Evolutionary conservation across 2,888 invertebrate species (phyloP), one percentile per base, ranked within the genome.

Genomic region (Euspilapteryx auroguttella): DNA sequence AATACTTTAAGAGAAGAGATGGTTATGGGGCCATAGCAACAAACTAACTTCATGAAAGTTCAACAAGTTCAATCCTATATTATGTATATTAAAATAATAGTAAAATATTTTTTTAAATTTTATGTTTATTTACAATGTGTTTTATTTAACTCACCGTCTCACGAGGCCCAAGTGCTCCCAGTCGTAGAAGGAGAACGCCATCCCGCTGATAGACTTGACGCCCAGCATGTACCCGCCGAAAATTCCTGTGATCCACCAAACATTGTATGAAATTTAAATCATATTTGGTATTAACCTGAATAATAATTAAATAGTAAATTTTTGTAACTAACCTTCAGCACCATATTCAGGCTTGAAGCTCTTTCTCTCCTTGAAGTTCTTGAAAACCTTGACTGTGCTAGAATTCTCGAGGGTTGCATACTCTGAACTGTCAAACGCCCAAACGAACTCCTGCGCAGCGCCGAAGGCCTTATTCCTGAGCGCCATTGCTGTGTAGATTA

Each of bases 401-500:
- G 89, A 89, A 32, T 89, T 90, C 61, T 99, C 98, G 12, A 94
- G 73, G 0, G 88, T 89, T 1, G 90, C 90, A 46, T 90, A 91
- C 44, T 97, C 93, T 24, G 94, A 94, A 17, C 96, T 94, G 57
- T 99, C 99, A 27, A 88, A 81, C 0, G 95, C 94, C 99, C 99
- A 99, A 0, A 98, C 98, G 56, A 99, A 99, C 71, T 99, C 99
- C 45, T 96, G 93, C 0, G 97, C 98, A 8, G 93, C 87, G 1
- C 99, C 99, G 55, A 98, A 99, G 2, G 96, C 96, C 58, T 99
- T 99, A 64, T 99, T 99, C 29, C 99, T 80, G 36, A 99, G 75
- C 0, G 98, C 98, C 96, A 99, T 97, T 0, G 99, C 95, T 0
- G 99, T 99, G 76, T 99, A 99, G 44, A 99, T 98, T 27, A 99